Conservation (phyloP, 2,888 invertebrate genomes). For the Cryptosula pallasiana region DNA sequence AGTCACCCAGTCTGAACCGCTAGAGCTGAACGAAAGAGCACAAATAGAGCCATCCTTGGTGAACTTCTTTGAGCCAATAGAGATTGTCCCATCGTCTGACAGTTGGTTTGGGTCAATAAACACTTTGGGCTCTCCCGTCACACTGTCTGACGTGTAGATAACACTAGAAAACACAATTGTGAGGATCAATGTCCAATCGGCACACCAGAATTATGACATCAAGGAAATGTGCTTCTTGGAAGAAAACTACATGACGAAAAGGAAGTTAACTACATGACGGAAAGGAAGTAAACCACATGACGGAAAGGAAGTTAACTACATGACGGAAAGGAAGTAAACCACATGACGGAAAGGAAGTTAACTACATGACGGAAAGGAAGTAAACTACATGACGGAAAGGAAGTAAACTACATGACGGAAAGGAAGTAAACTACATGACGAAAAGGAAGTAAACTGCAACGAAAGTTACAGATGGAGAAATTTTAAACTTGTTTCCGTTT, state of each 20-base stretch:
- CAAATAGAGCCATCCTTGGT: constrained; percentile 83
- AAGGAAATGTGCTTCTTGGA: no score
- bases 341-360: no score
- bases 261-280: not conserved
- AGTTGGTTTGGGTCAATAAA: constrained; percentile 93
- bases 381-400: no score
- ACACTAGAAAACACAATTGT: constrained; percentile 66
- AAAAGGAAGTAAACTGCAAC: no score
- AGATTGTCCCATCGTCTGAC: constrained; percentile 66
- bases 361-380: no score
- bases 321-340: no score
- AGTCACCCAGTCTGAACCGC: constrained; percentile 94
- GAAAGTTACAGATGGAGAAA: no score
- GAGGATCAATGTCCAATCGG: no score
- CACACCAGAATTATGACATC: no score
- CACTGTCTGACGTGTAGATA: constrained; percentile 75
- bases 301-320: not conserved
- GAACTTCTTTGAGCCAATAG: constrained; percentile 43
- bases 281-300: not conserved
- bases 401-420: no score
- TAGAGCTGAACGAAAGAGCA: constrained; percentile 85
- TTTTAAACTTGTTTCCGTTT: no score
- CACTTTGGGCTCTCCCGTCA: constrained; percentile 66
- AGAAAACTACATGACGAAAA: not conserved
- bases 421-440: no score